phyloP scores from a whole-genome alignment of 2,113 vertebrate species.

The Erythrolamprus reginae region DNA sequence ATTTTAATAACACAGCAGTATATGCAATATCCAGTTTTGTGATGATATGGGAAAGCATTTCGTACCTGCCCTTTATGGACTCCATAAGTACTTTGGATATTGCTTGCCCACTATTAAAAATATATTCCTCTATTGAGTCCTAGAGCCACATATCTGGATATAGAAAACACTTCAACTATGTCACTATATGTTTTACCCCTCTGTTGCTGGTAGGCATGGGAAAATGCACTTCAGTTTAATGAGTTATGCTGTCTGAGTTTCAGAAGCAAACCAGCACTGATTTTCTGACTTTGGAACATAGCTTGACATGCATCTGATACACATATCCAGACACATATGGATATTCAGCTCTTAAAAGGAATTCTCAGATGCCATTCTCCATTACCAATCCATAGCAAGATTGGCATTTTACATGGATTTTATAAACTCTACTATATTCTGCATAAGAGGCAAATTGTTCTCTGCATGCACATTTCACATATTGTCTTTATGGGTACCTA shows the following conservation, averaged over 20 bases:
- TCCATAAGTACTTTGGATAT: not conserved
- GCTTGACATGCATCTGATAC: constrained; percentile 3
- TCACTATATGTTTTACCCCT: not conserved
- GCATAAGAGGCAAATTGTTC: not conserved
- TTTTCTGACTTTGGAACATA: not conserved
- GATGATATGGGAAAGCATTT: not conserved
- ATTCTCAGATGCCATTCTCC: constrained; percentile 5
- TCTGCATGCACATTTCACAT: not conserved
- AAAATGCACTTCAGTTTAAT: not conserved
- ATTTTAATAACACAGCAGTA: not conserved
- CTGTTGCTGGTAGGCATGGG: not conserved
- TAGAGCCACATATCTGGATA: not conserved
- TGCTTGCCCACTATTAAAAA: not conserved
- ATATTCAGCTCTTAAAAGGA: not conserved
- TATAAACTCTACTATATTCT: not conserved
- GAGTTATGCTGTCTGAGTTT: constrained; percentile 4
- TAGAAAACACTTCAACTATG: not conserved
- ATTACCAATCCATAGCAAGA: constrained; percentile 8
- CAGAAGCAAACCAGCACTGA: not conserved
- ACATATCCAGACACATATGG: not conserved
- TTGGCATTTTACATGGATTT: constrained; percentile 10
- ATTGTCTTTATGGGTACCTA: not conserved
- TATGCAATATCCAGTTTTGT: not conserved
- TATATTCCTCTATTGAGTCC: not conserved
- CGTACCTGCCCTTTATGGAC: too few relatives aligned